Base-by-base conservation (phyloP, 2,113 vertebrate species). In the Etheostoma spectabile region DNA sequence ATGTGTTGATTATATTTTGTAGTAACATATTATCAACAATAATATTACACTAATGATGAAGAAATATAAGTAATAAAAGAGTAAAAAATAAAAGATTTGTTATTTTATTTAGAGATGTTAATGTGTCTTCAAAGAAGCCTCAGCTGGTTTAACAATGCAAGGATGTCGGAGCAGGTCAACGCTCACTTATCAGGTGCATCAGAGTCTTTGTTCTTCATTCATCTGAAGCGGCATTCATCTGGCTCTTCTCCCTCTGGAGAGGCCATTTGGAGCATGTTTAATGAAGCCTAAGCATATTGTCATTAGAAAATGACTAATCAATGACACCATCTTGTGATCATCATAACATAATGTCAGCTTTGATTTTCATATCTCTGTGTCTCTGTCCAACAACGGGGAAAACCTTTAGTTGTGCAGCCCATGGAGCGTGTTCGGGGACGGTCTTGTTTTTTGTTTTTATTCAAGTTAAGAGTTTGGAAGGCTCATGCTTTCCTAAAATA, bases 401-500 rank as follows among this genome's bases (percentile, higher is more conserved):
- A 30, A 83, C 7, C 30, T 73, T 69, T 76, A 87, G 91, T 88
- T 21, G 87, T 77, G 82, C 75, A 22, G 48, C 57, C 60, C 30
- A 22, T 38, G 35, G 38, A 61, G n/a, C 42, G 53, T 49, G 24
- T 85, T 71, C 46, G n/a, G 42, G 35, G 55, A 48, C 5, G 15
- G 49, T 22, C 35, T 72, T 57, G 19, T 45, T 38, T 68, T n/a
- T 38, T 0, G 18, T 57, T 63, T 63, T 68, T 74, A 77, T 82
- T 83, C 73, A 77, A 60, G 14, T 87, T 79, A 55, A 24, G 62
- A 76, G 75, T 42, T 56, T 13, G 55, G 12, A 30, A 51, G 22
- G 74, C 35, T 81, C 33, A n/a, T 80, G 66, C 48, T 75, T 87
- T 84, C 79, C 57, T n/a, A 87, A 86, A 83, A 77, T 60, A 67